Percentiles rank a stretch among this genome's conserved stretches.
Evolutionary conservation across 2,113 vertebrate species (phyloP).

Genomic region (Bostrychus sinensis): DNA sequence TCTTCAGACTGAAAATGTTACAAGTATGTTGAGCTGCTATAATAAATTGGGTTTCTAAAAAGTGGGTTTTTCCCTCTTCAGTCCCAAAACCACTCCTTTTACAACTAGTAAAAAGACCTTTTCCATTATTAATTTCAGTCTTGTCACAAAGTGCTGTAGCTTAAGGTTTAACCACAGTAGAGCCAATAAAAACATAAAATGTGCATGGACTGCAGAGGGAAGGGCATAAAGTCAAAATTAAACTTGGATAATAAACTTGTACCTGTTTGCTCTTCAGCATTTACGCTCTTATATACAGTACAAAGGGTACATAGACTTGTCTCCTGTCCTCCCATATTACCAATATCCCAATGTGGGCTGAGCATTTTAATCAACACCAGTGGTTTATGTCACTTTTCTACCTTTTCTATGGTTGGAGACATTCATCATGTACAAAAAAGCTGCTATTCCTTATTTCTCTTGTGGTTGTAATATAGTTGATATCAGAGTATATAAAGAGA

Average conservation of each 20-base stretch:
- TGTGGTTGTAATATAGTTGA: slow-evolving; percentile 90
- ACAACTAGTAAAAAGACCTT: slow-evolving; percentile 18
- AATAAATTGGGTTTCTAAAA: slow-evolving; percentile 15
- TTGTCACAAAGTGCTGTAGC: slow-evolving; percentile 56
- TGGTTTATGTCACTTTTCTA: slow-evolving; percentile 95
- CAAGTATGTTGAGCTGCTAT: slow-evolving; percentile 33
- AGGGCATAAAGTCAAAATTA: slow-evolving; percentile 23
- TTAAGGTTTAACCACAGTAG: slow-evolving; percentile 28
- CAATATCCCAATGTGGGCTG: slow-evolving; percentile 75
- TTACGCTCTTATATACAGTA: slow-evolving; percentile 66
- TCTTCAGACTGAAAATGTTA: slow-evolving; percentile 16
- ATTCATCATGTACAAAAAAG: slow-evolving; percentile 97
- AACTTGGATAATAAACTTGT: slow-evolving; percentile 41
- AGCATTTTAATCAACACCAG: slow-evolving; percentile 88
- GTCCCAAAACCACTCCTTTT: slow-evolving; percentile 11
- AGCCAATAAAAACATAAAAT: slow-evolving; percentile 29
- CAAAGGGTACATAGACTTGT: slow-evolving; percentile 77
- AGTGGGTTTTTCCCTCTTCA: slow-evolving; percentile 9
- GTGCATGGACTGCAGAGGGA: slow-evolving; percentile 30
- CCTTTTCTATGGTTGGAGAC: slow-evolving; percentile 97
- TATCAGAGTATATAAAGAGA: slow-evolving; percentile 68
- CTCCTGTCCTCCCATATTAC: slow-evolving; percentile 79
- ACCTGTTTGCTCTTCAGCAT: slow-evolving; percentile 43
- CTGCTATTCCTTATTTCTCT: slow-evolving; percentile 96
- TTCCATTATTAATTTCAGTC: slow-evolving; percentile 24